Conservation (phyloP, 2,888 invertebrate genomes). For the Lissonota sp. region DNA sequence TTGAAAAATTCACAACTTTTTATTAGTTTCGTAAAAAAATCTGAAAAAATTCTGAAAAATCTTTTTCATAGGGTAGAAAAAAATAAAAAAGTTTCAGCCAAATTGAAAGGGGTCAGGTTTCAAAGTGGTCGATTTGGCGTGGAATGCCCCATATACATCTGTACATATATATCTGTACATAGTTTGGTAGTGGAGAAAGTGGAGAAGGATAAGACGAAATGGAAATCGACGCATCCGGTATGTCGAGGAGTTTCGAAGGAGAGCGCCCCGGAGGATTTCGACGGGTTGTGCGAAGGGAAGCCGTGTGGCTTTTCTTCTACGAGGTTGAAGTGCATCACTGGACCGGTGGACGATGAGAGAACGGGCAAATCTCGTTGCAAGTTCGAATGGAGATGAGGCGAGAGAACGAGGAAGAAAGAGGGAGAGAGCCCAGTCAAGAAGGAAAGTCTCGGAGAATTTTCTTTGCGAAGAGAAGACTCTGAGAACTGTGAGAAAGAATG, state of each 20-base stretch:
- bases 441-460: constrained; percentile 60
- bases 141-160: too few relatives aligned
- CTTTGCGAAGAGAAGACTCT: constrained; percentile 42
- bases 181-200: constrained; percentile 39
- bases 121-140: too few relatives aligned
- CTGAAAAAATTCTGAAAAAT: too few relatives aligned
- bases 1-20: too few relatives aligned
- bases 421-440: constrained; percentile 29
- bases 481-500: constrained; percentile 35
- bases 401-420: constrained; percentile 7
- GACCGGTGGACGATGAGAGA: constrained; percentile 18
- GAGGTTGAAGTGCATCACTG: constrained; percentile 31
- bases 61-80: too few relatives aligned
- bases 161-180: constrained; percentile 1
- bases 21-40: too few relatives aligned
- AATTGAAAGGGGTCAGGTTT: too few relatives aligned
- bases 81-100: too few relatives aligned
- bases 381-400: constrained; percentile 37
- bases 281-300: constrained; percentile 12
- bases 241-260: constrained; percentile 51
- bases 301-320: constrained; percentile 50
- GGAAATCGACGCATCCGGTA: constrained; percentile 71
- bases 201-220: constrained; percentile 70
- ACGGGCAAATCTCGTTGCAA: constrained; percentile 59
- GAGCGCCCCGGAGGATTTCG: constrained; percentile 46